Evolutionary conservation across 2,113 vertebrate genomes (phyloP), one percentile per base, ranked within the genome.

Genomic region (Plectropomus leopardus): DNA sequence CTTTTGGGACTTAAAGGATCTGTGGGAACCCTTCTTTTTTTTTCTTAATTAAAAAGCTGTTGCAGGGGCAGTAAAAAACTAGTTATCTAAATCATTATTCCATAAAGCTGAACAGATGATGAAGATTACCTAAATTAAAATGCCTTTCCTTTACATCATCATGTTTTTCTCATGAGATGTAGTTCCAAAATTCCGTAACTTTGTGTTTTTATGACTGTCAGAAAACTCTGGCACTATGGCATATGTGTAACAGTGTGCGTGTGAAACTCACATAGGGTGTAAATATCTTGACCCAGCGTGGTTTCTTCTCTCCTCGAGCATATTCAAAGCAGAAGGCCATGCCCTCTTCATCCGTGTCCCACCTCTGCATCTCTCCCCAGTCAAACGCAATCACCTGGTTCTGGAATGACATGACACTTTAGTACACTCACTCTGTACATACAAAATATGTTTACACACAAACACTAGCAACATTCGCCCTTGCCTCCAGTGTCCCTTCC

Each of bases 271-370:
- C 98, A 16, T 99, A 98, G 4, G 98, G 95, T 67, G 94, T 95
- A 61, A 94, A 95, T 83, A 95, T 94, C 83, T 95, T 95, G 32
- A 99, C 98, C 98, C 98, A 99, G 91, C 98, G 96, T 1, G 98
- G 98, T 66, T 99, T 99, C 94, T 97, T 98, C 89, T 98, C 97
- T 16, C 96, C 97, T 8, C 98, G 94, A 0, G 96, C 96, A 9
- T 99, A 99, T 66, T 99, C 97, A 6, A 99, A 99, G 57, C 98
- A 99, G 89, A 99, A 99, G 0, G 98, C 97, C 97, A 98, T 98
- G 0, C 97, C 98, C 91, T 99, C 98, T 72, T 99, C 97, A 2
- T 99, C 98, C 0, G 97, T 98, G 93, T 99, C 98, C 98, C 98
- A 99, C 57, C 97, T 92, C 93, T 98, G 97, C 98, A 99, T 99